Base-by-base conservation (phyloP, 2,888 invertebrate species). In the Platerodrilus igneus region DNA sequence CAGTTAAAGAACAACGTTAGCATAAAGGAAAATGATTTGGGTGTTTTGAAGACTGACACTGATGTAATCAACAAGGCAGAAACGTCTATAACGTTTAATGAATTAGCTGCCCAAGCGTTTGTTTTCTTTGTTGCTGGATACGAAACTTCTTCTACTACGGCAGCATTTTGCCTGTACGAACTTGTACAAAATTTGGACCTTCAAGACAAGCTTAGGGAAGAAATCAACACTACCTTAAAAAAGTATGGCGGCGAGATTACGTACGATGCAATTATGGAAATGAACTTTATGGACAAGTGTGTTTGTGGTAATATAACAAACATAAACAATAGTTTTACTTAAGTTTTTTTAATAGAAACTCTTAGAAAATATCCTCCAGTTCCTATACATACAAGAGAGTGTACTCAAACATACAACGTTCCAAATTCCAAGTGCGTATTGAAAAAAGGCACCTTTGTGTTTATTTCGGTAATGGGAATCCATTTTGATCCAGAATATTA, bases 241-340 rank as follows among this genome's bases (percentile, higher is more conserved):
- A 61, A 59, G 16, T 55, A 70, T 30, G 56, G 66, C 3, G 66
- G 67, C 0, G 47, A 66, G 40, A 47, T 75, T 4, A 69, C 64
- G 4, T 73, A 72, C 47, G 73, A 75, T 5, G 62, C 68, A 1
- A 47, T 73, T 35, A 56, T 58, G 44, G 69, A 73, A 17, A 66
- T 76, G 68, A 58, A 59, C 0, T 76, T 73, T 51, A 48, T 76
- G 38, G 69, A 70, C 29, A 66, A 68, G 53, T 68, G 72, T 3
- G 55, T 74, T 6, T 36, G 54, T 10, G 55, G 57, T 58, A 72
- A 4, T n/a, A 14, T 38, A 27, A 39, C 11, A 9, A 2, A 8
- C 19, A n/a, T 5, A 8, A 11, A 9, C 31, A 18, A 10, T 3
- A 4, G 16, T 13, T 11, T 6, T 2, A 32, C 48, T 2, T 40